Conservation (phyloP, 2,888 invertebrate species). For the Synergus itoensis region DNA sequence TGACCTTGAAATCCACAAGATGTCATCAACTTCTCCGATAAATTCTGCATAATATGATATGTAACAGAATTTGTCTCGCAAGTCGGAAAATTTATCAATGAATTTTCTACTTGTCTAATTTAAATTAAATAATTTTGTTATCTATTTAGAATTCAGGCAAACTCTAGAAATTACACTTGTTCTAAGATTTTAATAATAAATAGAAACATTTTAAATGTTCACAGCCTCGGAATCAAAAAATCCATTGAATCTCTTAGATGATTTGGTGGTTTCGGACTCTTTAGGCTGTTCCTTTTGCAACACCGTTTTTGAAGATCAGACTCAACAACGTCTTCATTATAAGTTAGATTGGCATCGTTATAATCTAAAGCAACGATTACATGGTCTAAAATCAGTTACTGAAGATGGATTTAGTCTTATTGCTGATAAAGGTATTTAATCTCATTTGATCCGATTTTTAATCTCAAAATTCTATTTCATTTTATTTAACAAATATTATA, state of each 20-base stretch:
- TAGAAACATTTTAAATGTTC: not conserved
- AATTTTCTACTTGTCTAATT: conserved; percentile 16
- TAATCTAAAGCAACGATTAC: conserved; percentile 87
- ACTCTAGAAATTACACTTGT: too few species aligned
- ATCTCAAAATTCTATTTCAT: not conserved
- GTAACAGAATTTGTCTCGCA: not conserved
- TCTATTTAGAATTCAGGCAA: too few species aligned
- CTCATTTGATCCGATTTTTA: conserved; percentile 38
- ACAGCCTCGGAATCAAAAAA: conserved; percentile 65
- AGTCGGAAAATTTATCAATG: conserved; percentile 31
- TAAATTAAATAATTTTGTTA: not conserved
- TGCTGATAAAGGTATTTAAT: conserved; percentile 73
- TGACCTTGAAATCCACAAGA: not conserved
- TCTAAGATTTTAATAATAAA: not conserved
- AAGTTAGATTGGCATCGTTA: conserved; percentile 92
- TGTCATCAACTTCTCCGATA: not conserved
- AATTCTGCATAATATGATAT: too few species aligned
- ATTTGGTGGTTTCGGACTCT: conserved; percentile 76
- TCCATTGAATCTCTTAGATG: conserved; percentile 68
- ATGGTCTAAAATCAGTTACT: conserved; percentile 79
- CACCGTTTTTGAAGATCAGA: conserved; percentile 80
- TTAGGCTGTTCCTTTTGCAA: conserved; percentile 80
- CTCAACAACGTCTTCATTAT: conserved; percentile 87
- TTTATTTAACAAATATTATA: not conserved
- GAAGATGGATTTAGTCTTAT: conserved; percentile 81